These are phyloP conservation scores for Potamilus streckersoni DNA, from an alignment of 1,140 invertebrate species.

Conservation along the genomic window DNA sequence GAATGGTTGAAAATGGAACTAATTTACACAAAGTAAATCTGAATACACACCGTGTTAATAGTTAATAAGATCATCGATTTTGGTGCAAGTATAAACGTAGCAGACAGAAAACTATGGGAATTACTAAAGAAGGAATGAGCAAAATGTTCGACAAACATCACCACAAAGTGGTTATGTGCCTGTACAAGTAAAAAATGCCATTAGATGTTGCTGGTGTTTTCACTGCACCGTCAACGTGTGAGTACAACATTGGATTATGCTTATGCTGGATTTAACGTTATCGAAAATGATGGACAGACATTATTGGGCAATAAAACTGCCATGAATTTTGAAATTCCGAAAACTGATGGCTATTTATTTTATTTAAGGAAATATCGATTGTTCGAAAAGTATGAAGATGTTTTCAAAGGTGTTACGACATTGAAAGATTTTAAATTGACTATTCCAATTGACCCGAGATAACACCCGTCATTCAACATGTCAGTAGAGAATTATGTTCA, in stretches of 20 bases:
- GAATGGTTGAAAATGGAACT: neutral
- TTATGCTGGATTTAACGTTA: conserved; percentile 5
- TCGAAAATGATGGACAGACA: neutral
- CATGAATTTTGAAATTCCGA: conserved; percentile 11
- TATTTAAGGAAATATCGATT: neutral
- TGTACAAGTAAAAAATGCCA: too few relatives aligned
- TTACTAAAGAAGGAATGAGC: conserved; percentile 3
- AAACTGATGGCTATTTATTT: neutral
- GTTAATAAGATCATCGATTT: conserved; percentile 17
- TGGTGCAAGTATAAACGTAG: conserved; percentile 20
- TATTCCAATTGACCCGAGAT: conserved; percentile 33
- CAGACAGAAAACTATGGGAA: conserved; percentile 17
- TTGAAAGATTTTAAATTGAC: conserved; percentile 28
- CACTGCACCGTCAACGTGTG: too few relatives aligned
- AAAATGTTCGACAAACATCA: neutral
- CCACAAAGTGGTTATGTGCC: too few relatives aligned
- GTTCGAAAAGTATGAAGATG: conserved; percentile 17
- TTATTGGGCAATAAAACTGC: conserved; percentile 12
- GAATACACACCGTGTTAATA: neutral
- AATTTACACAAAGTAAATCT: neutral
- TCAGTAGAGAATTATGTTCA: conserved; percentile 30
- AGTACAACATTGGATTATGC: neutral
- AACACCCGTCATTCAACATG: conserved; percentile 24
- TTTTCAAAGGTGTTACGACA: conserved; percentile 16
- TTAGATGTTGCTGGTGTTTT: conserved; percentile 2